phyloP scores from a whole-genome alignment of 2,113 vertebrate genomes.

The Prionailurus viverrinus region DNA sequence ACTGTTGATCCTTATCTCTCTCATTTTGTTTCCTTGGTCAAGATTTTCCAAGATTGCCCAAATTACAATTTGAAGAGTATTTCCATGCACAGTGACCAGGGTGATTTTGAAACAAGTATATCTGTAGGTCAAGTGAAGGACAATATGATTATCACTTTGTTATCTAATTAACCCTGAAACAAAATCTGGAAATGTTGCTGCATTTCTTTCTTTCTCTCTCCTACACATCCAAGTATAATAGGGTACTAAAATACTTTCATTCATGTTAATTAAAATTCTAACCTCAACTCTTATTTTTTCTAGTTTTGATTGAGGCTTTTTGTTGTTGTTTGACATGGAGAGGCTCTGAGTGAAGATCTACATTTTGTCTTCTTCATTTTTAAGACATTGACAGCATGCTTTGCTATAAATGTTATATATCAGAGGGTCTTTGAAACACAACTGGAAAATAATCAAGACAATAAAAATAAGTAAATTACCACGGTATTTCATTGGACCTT shows the following conservation, averaged over 20 bases:
- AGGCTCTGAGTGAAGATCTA: not conserved
- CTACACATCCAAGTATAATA: not conserved
- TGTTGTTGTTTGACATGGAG: constrained; percentile 32
- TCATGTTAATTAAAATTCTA: constrained; percentile 65
- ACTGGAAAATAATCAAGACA: not conserved
- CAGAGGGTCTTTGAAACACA: constrained; percentile 39
- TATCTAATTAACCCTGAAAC: not conserved
- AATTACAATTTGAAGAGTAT: not conserved
- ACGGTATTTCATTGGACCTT: not conserved
- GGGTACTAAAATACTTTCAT: constrained; percentile 14
- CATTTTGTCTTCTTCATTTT: constrained; percentile 16
- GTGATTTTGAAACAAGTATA: not conserved
- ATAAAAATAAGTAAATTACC: not conserved
- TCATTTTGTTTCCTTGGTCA: constrained; percentile 12
- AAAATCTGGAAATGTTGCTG: not conserved
- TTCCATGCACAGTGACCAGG: not conserved
- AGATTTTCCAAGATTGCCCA: constrained; percentile 18
- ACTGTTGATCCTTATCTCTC: not conserved
- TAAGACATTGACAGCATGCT: not conserved
- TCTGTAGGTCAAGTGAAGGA: not conserved
- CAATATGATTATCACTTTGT: not conserved
- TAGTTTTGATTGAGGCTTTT: not conserved
- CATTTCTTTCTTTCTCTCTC: constrained; percentile 28
- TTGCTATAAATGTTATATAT: not conserved
- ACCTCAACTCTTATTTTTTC: constrained; percentile 6